Percentiles rank a stretch among this genome's conserved stretches.
These are phyloP conservation scores for Heterocephalus glaber DNA, from an alignment of 2,113 vertebrate genomes.

Conservation along the genomic window DNA sequence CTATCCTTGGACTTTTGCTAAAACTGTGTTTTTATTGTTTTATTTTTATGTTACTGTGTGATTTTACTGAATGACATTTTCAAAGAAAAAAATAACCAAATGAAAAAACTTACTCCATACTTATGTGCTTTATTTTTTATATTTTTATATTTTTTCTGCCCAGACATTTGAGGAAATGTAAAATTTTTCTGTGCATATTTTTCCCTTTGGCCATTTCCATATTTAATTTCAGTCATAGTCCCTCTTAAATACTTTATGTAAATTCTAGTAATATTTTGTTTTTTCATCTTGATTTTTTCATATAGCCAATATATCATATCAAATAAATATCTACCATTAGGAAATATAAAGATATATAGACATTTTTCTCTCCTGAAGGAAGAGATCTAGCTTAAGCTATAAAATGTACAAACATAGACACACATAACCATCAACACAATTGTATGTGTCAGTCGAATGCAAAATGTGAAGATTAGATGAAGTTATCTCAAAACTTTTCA, in stretches of 20 bases:
- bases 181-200: conserved; percentile 19
- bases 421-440: background rate
- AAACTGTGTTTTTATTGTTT: background rate
- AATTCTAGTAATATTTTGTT: background rate
- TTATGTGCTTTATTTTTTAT: background rate
- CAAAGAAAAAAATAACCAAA: background rate
- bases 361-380: background rate
- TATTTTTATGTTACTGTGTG: conserved; percentile 22
- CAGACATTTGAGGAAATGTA: background rate
- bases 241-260: background rate
- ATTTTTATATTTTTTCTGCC: background rate
- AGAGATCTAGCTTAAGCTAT: background rate
- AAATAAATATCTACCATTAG: conserved; percentile 7
- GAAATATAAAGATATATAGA: background rate
- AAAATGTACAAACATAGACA: background rate
- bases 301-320: background rate
- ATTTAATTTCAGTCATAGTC: background rate
- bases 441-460: background rate
- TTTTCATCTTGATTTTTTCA: background rate
- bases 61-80: conserved; percentile 40
- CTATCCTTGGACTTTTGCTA: conserved; percentile 14
- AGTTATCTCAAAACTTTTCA: background rate
- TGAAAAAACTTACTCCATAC: background rate
- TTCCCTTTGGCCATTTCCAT: background rate
- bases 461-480: background rate